phyloP scores from a whole-genome alignment of 1,140 invertebrate species.

The Diploscapter pachys region DNA sequence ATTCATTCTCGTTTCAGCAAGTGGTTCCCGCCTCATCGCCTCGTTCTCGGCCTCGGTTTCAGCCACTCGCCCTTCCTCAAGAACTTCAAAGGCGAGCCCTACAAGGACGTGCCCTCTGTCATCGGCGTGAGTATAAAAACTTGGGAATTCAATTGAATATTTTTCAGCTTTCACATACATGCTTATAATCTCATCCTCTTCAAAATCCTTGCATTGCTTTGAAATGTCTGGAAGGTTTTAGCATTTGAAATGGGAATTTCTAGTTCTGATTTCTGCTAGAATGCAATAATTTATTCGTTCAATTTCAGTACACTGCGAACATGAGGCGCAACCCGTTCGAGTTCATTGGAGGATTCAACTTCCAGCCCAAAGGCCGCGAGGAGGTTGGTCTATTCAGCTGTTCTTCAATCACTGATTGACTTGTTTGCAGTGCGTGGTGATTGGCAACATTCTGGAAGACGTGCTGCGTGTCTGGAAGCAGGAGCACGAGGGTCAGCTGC shows the following conservation, averaged over 20 bases:
- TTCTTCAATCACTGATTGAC: neutral
- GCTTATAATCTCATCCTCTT: no score
- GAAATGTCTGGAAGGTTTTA: neutral
- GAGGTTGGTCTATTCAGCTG: conserved; percentile 11
- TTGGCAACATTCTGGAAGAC: conserved; percentile 20
- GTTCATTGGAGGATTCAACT: conserved; percentile 40
- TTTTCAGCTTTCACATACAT: no score
- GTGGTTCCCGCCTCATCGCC: conserved; percentile 18
- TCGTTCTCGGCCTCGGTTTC: conserved; percentile 38
- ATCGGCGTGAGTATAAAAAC: no score
- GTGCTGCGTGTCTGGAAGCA: conserved; percentile 2
- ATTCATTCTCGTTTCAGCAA: neutral
- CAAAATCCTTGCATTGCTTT: no score
- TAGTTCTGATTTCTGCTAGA: no score
- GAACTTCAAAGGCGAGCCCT: neutral
- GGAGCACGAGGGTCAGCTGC: conserved; percentile 1
- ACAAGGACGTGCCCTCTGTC: no score
- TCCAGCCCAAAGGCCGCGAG: conserved; percentile 18
- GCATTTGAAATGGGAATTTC: neutral
- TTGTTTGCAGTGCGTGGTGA: conserved; percentile 11
- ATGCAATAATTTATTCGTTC: no score
- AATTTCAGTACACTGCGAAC: conserved; percentile 27
- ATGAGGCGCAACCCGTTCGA: conserved; percentile 19
- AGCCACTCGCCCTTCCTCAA: conserved; percentile 30
- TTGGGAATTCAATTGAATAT: no score